Evolutionary conservation across 2,888 invertebrate species (phyloP).

Genomic region (Apodemia hepburni): DNA sequence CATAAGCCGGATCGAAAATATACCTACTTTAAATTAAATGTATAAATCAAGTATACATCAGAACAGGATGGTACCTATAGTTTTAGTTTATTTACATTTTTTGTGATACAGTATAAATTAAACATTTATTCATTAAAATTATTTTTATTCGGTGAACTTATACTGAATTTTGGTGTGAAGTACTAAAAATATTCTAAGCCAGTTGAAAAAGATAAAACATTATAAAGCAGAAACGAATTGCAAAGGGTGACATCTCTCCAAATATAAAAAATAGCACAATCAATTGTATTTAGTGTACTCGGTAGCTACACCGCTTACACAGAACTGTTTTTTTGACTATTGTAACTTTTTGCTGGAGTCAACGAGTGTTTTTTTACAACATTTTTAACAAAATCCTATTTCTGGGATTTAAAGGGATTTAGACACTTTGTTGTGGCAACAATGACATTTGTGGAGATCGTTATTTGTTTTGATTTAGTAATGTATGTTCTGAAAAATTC

Average conservation of each 20-base stretch:
- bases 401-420: constrained; percentile 78
- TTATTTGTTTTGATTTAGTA: constrained; percentile 73
- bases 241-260: constrained; percentile 39
- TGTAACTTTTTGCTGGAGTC: constrained; percentile 68
- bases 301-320: constrained; percentile 56
- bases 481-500: constrained; percentile 42
- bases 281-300: constrained; percentile 61
- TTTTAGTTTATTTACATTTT: too few relatives aligned
- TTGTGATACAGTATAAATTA: too few relatives aligned
- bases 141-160: too few relatives aligned
- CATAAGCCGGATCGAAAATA: too few relatives aligned
- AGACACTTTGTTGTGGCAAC: constrained; percentile 78
- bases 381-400: constrained; percentile 70
- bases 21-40: too few relatives aligned
- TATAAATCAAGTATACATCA: too few relatives aligned
- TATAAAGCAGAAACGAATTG: constrained; percentile 20
- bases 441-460: constrained; percentile 66
- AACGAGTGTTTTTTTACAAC: constrained; percentile 60
- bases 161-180: too few relatives aligned
- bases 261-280: constrained; percentile 51
- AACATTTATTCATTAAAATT: too few relatives aligned
- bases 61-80: too few relatives aligned
- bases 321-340: constrained; percentile 57
- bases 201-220: constrained; percentile 21
- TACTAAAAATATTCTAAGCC: too few relatives aligned